Percentiles rank a stretch among this genome's conserved stretches.
These are phyloP conservation scores for Sebastes alutus DNA, from an alignment of 2,797 vertebrate species.

Conservation along the genomic window DNA sequence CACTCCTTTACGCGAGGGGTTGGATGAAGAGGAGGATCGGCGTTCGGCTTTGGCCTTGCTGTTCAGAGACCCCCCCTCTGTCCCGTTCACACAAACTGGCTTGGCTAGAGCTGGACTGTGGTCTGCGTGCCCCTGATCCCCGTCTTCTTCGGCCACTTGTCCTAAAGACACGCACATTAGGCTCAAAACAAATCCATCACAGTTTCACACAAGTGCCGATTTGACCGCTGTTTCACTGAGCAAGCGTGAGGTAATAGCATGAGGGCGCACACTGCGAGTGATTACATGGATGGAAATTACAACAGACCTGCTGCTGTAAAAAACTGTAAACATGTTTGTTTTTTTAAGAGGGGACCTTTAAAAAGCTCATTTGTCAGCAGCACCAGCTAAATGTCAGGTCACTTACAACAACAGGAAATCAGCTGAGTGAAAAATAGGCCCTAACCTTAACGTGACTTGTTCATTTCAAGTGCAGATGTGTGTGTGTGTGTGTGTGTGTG, in stretches of 20 bases:
- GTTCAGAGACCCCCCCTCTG: slow-evolving; percentile 86
- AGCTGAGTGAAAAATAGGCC: not conserved
- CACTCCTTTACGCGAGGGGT: slow-evolving; percentile 91
- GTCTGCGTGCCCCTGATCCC: slow-evolving; percentile 82
- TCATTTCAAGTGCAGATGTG: not conserved
- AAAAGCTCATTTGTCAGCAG: slow-evolving; percentile 27
- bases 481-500: not conserved
- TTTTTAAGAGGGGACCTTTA: not conserved
- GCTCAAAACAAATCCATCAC: not conserved
- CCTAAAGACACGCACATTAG: slow-evolving; percentile 75
- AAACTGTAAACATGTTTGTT: not conserved
- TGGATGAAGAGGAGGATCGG: slow-evolving; percentile 89
- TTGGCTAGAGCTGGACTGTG: slow-evolving; percentile 85
- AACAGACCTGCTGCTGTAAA: slow-evolving; percentile 7
- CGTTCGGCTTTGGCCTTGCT: slow-evolving; percentile 88
- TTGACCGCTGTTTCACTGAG: not conserved
- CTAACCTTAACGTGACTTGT: not conserved
- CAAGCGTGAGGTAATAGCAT: not conserved
- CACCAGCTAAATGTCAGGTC: slow-evolving; percentile 34
- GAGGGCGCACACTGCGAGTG: not conserved
- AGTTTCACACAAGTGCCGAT: not conserved
- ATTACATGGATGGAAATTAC: not conserved
- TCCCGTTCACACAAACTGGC: slow-evolving; percentile 93
- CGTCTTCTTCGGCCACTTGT: slow-evolving; percentile 90
- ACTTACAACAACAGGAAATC: slow-evolving; percentile 35